Conservation (phyloP, 2,113 vertebrate species). For the Leuciscus idus region DNA sequence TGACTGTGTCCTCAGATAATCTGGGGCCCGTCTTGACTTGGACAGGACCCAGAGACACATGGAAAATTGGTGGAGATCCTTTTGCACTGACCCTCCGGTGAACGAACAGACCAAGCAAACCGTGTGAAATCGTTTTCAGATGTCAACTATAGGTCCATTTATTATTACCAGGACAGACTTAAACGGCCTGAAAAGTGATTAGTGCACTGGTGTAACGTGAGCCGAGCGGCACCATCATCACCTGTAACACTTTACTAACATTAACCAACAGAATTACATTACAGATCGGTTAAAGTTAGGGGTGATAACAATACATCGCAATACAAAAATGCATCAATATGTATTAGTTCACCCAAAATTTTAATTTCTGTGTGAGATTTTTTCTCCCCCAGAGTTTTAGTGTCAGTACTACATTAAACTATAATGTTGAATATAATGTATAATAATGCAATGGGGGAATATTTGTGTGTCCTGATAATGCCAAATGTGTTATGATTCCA, state of each 20-base stretch:
- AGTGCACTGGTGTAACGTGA: neutral
- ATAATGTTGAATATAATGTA: too few species aligned
- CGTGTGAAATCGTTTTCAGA: conserved; percentile 6
- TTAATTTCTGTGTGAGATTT: too few species aligned
- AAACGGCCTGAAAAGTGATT: neutral
- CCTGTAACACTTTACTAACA: neutral
- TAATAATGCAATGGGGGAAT: too few species aligned
- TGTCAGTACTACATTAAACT: too few species aligned
- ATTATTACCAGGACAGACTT: conserved; percentile 1
- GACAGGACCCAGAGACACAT: conserved; percentile 16
- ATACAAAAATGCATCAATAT: too few species aligned
- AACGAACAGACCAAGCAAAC: conserved; percentile 9
- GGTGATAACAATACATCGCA: too few species aligned
- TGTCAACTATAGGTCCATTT: neutral
- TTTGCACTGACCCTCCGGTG: conserved; percentile 17
- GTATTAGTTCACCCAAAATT: too few species aligned
- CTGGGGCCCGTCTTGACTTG: conserved; percentile 38
- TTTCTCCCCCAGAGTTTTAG: too few species aligned
- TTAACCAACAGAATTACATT: neutral
- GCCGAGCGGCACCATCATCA: neutral
- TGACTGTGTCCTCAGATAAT: conserved; percentile 33
- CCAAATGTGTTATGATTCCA: neutral
- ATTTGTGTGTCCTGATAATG: too few species aligned
- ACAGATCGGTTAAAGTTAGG: neutral
- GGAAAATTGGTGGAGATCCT: conserved; percentile 33